Percentiles rank a stretch among this genome's conserved stretches.
Conservation (phyloP, 1,140 invertebrate species). For the Drosophila eugracilis region DNA sequence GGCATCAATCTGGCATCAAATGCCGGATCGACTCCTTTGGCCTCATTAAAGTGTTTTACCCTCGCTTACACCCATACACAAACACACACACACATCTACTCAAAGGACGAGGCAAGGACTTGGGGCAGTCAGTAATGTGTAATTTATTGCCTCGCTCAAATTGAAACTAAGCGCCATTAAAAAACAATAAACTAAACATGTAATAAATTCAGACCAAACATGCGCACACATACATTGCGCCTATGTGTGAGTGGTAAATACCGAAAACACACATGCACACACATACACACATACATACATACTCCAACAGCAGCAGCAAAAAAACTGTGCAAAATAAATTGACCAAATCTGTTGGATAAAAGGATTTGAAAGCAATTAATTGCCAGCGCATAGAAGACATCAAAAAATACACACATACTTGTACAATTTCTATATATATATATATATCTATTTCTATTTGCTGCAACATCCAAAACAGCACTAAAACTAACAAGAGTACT, state of each 20-base stretch:
- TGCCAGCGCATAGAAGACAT: conserved; percentile 67
- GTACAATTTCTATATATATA: too few relatives aligned
- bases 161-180: conserved; percentile 81
- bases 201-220: conserved; percentile 69
- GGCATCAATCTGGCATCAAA: conserved; percentile 49
- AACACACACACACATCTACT: conserved; percentile 1
- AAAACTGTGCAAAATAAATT: conserved; percentile 78
- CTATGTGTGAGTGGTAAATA: conserved; percentile 9
- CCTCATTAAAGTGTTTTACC: conserved; percentile 51
- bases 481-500: conserved; percentile 7
- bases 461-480: conserved; percentile 17
- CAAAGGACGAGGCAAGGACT: conserved; percentile 26
- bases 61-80: conserved; percentile 7
- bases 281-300: conserved; percentile 6
- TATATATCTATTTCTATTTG: too few relatives aligned
- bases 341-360: conserved; percentile 82
- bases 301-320: too few relatives aligned
- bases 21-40: conserved; percentile 38
- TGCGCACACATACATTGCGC: neutral
- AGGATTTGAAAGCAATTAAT: conserved; percentile 83
- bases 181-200: conserved; percentile 82
- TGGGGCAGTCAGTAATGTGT: conserved; percentile 64
- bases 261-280: neutral
- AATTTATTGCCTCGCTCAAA: conserved; percentile 78
- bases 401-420: conserved; percentile 29